Conservation (phyloP, 2,888 invertebrate genomes). For the Choreutis nemorana region DNA sequence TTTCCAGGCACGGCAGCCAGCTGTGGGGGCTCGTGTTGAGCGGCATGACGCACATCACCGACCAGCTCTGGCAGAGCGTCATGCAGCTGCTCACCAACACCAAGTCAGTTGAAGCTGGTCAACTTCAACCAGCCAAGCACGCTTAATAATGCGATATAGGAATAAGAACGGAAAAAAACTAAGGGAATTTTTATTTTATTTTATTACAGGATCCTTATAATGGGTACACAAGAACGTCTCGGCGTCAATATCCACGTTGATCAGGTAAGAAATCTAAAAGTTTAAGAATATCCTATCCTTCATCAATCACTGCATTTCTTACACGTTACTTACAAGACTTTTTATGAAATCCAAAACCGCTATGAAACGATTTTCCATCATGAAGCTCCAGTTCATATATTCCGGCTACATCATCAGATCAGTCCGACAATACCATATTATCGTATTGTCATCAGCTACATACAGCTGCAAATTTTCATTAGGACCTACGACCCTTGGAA, state of each 20-base stretch:
- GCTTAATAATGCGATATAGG: too few species aligned
- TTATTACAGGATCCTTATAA: constrained; percentile 84
- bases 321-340: too few species aligned
- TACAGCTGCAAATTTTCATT: too few species aligned
- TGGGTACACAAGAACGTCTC: constrained; percentile 96
- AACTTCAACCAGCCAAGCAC: too few species aligned
- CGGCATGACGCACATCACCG: constrained; percentile 98
- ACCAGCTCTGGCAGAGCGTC: constrained; percentile 97
- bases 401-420: too few species aligned
- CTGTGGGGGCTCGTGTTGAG: constrained; percentile 87
- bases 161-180: too few species aligned
- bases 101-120: constrained; percentile 83
- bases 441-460: too few species aligned
- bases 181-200: constrained; percentile 1
- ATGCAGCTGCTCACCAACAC: constrained; percentile 91
- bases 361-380: too few species aligned
- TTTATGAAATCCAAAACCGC: too few species aligned
- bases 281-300: not conserved
- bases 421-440: too few species aligned
- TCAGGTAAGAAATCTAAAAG: constrained; percentile 59
- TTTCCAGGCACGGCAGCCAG: constrained; percentile 89
- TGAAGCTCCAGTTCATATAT: too few species aligned
- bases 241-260: constrained; percentile 98
- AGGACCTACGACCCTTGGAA: too few species aligned
- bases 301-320: not conserved